Evolutionary conservation across 2,113 vertebrate genomes (phyloP).

Genomic region (Petaurus breviceps): DNA sequence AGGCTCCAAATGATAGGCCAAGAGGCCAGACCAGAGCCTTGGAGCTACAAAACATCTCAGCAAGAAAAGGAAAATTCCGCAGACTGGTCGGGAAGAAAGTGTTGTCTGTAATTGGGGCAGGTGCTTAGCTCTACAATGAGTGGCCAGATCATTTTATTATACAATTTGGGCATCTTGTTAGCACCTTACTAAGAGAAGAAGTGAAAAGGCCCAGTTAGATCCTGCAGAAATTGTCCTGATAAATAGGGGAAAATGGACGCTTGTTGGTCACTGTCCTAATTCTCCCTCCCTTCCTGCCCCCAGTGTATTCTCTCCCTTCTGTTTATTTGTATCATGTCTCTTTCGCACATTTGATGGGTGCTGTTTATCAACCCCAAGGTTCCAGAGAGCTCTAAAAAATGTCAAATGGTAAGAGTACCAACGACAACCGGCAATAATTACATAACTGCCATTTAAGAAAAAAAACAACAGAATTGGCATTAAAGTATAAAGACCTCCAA

Average conservation of each 20-base stretch:
- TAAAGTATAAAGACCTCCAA: constrained; percentile 4
- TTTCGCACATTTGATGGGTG: not conserved
- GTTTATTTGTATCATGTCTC: not conserved
- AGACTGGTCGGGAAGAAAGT: not conserved
- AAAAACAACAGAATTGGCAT: not conserved
- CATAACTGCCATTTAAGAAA: not conserved
- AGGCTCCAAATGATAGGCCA: constrained; percentile 30
- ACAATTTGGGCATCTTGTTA: not conserved
- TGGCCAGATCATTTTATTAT: not conserved
- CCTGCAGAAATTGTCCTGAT: not conserved
- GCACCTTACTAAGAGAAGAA: constrained; percentile 9
- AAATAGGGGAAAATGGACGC: not conserved
- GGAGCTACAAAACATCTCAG: not conserved
- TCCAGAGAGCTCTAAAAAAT: constrained; percentile 14
- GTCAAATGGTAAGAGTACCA: not conserved
- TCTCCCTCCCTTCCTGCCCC: not conserved
- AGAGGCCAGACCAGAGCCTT: not conserved
- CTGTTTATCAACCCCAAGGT: not conserved
- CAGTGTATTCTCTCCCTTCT: not conserved
- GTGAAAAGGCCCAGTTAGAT: not conserved
- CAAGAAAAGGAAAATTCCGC: not conserved
- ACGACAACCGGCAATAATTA: not conserved
- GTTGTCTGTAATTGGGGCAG: not conserved
- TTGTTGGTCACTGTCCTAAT: not conserved
- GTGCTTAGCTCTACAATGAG: not conserved